phyloP scores from a whole-genome alignment of 2,113 vertebrate genomes.

The Herpetotheres cachinnans region DNA sequence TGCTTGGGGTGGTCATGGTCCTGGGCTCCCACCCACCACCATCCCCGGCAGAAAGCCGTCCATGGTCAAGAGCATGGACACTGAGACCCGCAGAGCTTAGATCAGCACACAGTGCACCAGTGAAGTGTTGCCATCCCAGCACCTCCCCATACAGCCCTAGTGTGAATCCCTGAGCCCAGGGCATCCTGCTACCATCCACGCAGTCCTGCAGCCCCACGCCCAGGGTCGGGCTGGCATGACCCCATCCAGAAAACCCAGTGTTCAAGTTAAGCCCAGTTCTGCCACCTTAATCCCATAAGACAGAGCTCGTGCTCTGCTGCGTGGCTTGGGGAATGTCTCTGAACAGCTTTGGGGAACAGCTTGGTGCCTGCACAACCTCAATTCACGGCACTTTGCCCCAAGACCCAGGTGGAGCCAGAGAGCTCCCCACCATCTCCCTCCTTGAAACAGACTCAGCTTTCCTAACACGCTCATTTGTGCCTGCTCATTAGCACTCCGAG shows the following conservation, averaged over 20 bases:
- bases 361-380: neutral
- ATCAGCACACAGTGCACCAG: rapidly evolving
- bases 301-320: rapidly evolving
- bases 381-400: neutral
- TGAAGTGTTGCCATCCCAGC: neutral
- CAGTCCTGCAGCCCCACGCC: rapidly evolving
- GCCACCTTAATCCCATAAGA: rapidly evolving
- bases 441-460: neutral
- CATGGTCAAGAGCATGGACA: rapidly evolving
- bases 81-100: neutral
- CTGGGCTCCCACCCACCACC: neutral
- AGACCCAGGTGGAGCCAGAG: rapidly evolving
- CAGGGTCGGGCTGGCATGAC: rapidly evolving
- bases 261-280: neutral
- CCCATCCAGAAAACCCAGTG: neutral
- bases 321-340: neutral
- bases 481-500: rapidly evolving
- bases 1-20: rapidly evolving
- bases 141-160: neutral
- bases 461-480: neutral
- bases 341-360: neutral
- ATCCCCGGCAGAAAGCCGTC: neutral
- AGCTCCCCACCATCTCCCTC: neutral
- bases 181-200: neutral
- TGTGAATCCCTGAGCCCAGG: neutral